phyloP scores from a whole-genome alignment of 2,113 vertebrate genomes.

The Gadus macrocephalus region DNA sequence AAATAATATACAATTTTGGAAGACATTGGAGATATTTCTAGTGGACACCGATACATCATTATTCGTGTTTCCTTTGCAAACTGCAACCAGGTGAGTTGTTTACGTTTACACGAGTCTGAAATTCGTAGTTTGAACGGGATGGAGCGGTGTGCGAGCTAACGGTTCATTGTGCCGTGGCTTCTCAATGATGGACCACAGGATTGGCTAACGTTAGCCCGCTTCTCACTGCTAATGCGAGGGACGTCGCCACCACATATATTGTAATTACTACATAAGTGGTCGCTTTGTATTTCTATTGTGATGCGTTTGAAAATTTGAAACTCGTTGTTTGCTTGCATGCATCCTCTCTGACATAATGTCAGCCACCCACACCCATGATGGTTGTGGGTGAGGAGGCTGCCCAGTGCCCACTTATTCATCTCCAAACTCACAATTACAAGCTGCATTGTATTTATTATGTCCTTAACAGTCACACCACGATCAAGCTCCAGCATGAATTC shows the following conservation, averaged over 20 bases:
- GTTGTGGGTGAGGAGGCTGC: slow-evolving; percentile 26
- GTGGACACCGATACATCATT: slow-evolving; percentile 29
- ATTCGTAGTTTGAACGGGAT: slow-evolving; percentile 12
- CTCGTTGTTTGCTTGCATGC: slow-evolving; percentile 50
- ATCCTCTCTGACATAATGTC: background rate
- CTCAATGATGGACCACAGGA: slow-evolving; percentile 60
- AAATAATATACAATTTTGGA: slow-evolving; percentile 36
- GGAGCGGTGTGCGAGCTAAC: slow-evolving; percentile 55
- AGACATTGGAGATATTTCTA: slow-evolving; percentile 23
- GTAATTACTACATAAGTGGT: background rate
- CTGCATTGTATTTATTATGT: background rate
- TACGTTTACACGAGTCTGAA: background rate
- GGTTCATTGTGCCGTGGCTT: slow-evolving; percentile 72
- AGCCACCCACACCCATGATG: slow-evolving; percentile 66
- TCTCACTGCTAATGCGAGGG: slow-evolving; percentile 6
- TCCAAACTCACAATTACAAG: slow-evolving; percentile 3
- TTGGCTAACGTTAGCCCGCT: slow-evolving; percentile 51
- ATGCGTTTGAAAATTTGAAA: slow-evolving; percentile 9
- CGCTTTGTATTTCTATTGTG: background rate
- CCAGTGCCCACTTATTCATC: slow-evolving; percentile 21
- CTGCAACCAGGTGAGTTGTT: slow-evolving; percentile 57
- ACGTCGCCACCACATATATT: background rate
- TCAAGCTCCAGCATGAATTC: background rate
- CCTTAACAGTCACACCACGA: background rate
- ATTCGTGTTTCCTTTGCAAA: slow-evolving; percentile 21